Conservation (phyloP, 1,140 invertebrate species). For the Charaxes varanes region DNA sequence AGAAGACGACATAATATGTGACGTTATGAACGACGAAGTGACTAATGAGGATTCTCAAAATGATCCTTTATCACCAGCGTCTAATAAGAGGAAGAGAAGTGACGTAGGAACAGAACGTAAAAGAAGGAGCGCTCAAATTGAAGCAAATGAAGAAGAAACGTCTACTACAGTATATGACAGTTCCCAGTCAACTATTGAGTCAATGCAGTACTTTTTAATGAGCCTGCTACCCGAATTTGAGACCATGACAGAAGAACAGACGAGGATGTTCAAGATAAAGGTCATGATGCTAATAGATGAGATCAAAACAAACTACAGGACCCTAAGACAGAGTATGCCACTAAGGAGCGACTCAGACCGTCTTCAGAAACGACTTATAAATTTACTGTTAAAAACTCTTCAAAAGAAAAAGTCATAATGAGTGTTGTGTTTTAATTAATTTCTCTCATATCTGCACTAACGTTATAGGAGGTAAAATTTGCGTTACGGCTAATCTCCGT, state of each 20-base stretch:
- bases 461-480: too few relatives aligned
- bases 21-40: slow-evolving; percentile 9
- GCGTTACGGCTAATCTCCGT: too few relatives aligned
- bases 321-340: background rate
- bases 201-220: slow-evolving; percentile 31
- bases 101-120: slow-evolving; percentile 1
- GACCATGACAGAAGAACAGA: slow-evolving; percentile 26
- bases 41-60: background rate
- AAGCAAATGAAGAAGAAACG: slow-evolving; percentile 4
- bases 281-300: slow-evolving; percentile 14
- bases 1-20: slow-evolving; percentile 16
- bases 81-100: slow-evolving; percentile 11
- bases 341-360: slow-evolving; percentile 7
- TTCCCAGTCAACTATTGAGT: slow-evolving; percentile 10
- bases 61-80: slow-evolving; percentile 3
- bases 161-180: background rate
- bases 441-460: too few relatives aligned
- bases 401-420: slow-evolving; percentile 7
- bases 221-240: slow-evolving; percentile 34
- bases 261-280: slow-evolving; percentile 12
- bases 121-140: slow-evolving; percentile 5
- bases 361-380: slow-evolving; percentile 16
- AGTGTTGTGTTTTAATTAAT: too few relatives aligned
- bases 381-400: slow-evolving; percentile 16
- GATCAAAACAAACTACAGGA: slow-evolving; percentile 7